Percentiles rank a stretch among this genome's conserved stretches.
Evolutionary conservation across 2,797 vertebrate species (phyloP).

Genomic region (Pteropus rufus): DNA sequence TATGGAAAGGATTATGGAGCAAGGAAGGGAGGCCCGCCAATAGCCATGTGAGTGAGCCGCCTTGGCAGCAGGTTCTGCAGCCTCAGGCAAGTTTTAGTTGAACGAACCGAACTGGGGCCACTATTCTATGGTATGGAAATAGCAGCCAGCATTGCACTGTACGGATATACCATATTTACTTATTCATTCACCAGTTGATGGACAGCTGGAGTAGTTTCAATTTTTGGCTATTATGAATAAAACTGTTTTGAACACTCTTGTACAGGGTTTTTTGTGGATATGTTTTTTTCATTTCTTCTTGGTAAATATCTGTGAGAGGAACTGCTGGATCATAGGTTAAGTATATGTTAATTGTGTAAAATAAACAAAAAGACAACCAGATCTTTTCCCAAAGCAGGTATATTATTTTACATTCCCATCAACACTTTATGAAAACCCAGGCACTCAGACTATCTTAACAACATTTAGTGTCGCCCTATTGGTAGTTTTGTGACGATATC

Average conservation of each 20-base stretch:
- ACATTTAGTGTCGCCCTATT: background rate
- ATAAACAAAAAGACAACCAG: background rate
- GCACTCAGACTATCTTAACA: background rate
- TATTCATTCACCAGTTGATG: background rate
- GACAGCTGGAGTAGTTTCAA: background rate
- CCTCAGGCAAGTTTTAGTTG: background rate
- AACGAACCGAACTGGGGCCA: background rate
- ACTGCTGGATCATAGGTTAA: background rate
- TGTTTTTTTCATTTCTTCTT: background rate
- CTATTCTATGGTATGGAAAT: background rate
- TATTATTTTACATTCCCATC: background rate
- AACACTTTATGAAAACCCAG: background rate
- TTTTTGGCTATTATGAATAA: background rate
- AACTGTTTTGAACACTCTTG: background rate
- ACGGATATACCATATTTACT: background rate
- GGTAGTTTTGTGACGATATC: background rate
- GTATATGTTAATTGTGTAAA: background rate
- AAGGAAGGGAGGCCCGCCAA: background rate
- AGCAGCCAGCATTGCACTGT: background rate
- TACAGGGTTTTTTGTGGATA: background rate
- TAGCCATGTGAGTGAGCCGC: background rate
- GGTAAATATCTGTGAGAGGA: background rate
- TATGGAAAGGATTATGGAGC: fast-evolving
- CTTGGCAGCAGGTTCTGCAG: background rate
- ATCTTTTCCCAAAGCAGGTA: background rate